Evolutionary conservation across 2,888 invertebrate genomes (phyloP), one percentile per base, ranked within the genome.

Genomic region (Heliconius ismenius): DNA sequence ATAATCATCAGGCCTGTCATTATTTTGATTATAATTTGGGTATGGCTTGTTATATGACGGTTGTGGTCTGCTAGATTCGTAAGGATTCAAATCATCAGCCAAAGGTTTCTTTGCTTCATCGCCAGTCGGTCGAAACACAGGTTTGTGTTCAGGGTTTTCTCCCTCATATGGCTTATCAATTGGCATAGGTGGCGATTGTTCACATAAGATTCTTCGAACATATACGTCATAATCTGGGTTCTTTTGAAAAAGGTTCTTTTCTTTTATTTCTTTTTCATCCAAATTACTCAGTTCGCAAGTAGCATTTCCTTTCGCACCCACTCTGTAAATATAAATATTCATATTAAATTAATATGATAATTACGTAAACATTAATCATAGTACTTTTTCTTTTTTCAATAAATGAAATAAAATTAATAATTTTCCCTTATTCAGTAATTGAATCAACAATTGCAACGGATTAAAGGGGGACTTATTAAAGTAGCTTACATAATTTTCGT

Each of bases 281-380:
- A 87, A 68, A 15, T 87, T 91, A 76, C 93, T 90, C 0, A 94
- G 86, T 74, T 93, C 87, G 76, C 94, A 94, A 0, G 93, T 93
- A 0, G 93, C 92, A 76, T 94, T 94, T 76, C 94, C 94, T 88
- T 93, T 93, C 2, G 94, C 94, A 0, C 94, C 94, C 4, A 94
- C 92, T 0, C 94, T 94, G 88, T 28, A 79, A 78, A 68, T n/a
- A 11, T 28, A 7, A 11, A 15, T 11, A 64, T 36, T 32, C 3
- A 21, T 32, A 64, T 11, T 64, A 64, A 36, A 36, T 64, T n/a
- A 6, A 36, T 36, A 36, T 11, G 7, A 21, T 32, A n/a, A 21
- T 32, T 18, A 32, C 64, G 28, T 32, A 13, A 3, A 58, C 10
- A n/a, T 32, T 6, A 32, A 6, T 32, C 32, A 32, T 0, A 6